Evolutionary conservation across 1,140 invertebrate genomes (phyloP), one percentile per base, ranked within the genome.

Genomic region (Leptinotarsa texana): DNA sequence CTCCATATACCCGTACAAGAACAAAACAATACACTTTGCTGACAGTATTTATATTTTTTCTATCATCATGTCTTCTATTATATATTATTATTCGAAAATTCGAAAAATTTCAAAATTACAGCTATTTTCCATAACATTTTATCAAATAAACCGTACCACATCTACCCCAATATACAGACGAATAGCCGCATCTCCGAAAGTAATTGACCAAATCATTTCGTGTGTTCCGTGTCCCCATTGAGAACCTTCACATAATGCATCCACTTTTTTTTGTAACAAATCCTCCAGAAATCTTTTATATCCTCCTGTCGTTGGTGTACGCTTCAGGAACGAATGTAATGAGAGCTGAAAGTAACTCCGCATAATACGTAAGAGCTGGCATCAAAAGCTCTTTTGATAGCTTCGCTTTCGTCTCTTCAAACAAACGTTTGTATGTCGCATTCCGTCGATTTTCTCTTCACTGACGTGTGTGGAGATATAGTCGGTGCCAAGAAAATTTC

Each of bases 371-470:
- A 67, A 67, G 24, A 67, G 24, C 65, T n/a, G 42, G 17, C 65
- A n/a, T 67, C 65, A 67, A 67, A 67, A 67, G 65, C 24, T 67
- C 42, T 67, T 67, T 24, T 33, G 65, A 11, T 33, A 21, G 63
- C 63, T 63, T 15, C 24, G 21, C 24, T 22, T 24, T 62, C 21
- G 27, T 17, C 65, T 42, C 22, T 18, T 27, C 18, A 67, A 57
- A 15, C 51, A 15, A 57, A 57, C 51, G 51, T 18, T 42, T 57
- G 13, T 17, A 57, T 57, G 51, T 57, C 51, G 51, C 51, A 15
- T 57, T 57, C 51, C 13, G 33, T 57, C n/a, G 51, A 57, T 17
- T 57, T 4, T 18, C 51, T 57, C 13, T n/a, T 13, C 51, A 57
- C n/a, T 57, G 51, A 57, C 51, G n/a, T 57, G 51, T 57, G 51